phyloP scores from a whole-genome alignment of 2,113 vertebrate genomes.

The Pangasianodon hypophthalmus region DNA sequence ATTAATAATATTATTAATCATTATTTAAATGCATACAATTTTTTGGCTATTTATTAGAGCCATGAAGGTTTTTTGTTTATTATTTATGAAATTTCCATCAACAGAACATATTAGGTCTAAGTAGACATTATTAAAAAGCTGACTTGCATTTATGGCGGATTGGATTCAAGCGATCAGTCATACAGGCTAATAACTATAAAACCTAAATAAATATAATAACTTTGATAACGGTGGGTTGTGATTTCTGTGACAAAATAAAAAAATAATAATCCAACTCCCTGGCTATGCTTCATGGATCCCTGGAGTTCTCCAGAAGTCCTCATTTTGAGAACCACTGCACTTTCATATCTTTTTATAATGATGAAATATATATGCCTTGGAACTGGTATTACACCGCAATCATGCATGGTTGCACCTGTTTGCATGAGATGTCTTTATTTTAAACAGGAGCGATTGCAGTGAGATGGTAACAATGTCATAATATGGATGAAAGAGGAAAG shows the following conservation, averaged over 20 bases:
- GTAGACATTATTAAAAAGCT: background rate
- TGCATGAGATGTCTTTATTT: background rate
- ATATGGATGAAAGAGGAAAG: background rate
- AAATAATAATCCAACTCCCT: background rate
- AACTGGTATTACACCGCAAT: background rate
- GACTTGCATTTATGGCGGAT: background rate
- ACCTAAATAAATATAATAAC: background rate
- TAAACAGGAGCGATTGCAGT: background rate
- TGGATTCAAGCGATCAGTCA: background rate
- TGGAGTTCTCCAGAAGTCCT: background rate
- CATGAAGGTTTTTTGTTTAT: background rate
- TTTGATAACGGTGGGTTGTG: background rate
- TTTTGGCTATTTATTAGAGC: background rate
- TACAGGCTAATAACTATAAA: background rate
- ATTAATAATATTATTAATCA: too few species aligned
- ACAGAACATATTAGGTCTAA: background rate
- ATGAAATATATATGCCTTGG: background rate
- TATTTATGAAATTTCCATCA: background rate
- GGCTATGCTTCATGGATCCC: background rate
- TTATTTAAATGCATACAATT: background rate
- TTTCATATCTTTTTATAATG: conserved; percentile 1
- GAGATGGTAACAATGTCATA: background rate
- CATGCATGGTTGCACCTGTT: background rate
- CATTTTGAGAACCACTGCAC: background rate
- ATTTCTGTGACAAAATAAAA: background rate